Evolutionary conservation across 2,797 vertebrate genomes (phyloP).

Genomic region (Poeciliopsis turneri): DNA sequence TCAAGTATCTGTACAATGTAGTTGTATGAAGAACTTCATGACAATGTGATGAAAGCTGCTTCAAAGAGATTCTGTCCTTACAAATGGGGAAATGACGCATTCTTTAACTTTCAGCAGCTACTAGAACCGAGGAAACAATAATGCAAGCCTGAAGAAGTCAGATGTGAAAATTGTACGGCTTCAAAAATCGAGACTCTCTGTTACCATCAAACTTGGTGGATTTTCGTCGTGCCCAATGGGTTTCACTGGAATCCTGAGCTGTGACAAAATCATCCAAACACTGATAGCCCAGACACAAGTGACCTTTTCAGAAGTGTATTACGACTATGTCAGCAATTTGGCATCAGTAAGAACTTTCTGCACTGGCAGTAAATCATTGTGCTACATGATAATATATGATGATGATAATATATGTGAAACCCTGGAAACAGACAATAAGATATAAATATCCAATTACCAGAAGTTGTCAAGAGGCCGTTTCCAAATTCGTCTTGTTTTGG

Average conservation of each 20-base stretch:
- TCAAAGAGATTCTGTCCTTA: neutral
- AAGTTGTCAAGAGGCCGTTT: constrained; percentile 20
- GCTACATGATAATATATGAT: neutral
- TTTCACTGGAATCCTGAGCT: neutral
- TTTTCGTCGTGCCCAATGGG: neutral
- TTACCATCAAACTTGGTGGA: neutral
- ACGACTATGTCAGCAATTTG: neutral
- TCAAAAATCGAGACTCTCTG: neutral
- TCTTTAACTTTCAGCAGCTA: neutral
- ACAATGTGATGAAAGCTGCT: neutral
- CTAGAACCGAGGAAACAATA: neutral
- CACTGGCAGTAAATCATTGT: neutral
- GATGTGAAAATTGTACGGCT: neutral
- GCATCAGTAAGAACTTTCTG: neutral
- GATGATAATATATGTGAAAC: neutral
- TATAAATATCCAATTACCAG: constrained; percentile 32
- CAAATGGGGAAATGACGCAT: neutral
- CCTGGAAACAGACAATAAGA: constrained; percentile 9
- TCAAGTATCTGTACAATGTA: neutral
- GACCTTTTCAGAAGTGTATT: constrained; percentile 4
- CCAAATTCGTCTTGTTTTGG: constrained; percentile 17
- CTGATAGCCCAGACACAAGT: neutral
- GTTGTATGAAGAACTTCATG: neutral
- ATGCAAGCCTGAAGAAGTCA: neutral
- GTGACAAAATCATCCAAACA: neutral